phyloP scores from a whole-genome alignment of 2,797 vertebrate species.

The Epinephelus coioides region DNA sequence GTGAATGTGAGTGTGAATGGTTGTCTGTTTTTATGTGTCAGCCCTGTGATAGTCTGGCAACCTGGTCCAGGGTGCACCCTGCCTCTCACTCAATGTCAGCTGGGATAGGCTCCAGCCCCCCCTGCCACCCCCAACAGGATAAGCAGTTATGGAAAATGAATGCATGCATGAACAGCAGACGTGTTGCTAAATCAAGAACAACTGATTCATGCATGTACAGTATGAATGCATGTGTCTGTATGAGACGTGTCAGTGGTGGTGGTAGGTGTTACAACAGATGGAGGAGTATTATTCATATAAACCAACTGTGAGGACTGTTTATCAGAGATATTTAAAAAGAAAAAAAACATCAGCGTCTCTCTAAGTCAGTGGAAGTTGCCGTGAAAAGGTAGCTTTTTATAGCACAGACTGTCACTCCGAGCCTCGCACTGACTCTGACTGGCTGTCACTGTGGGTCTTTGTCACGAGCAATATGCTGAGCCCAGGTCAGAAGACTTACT shows the following conservation, averaged over 20 bases:
- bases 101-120: too few species aligned
- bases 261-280: slow-evolving; percentile 31
- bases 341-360: slow-evolving; percentile 32
- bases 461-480: slow-evolving; percentile 71
- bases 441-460: slow-evolving; percentile 74
- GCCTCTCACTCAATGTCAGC: too few species aligned
- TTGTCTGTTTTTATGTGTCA: too few species aligned
- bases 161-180: background rate
- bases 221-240: slow-evolving; percentile 16
- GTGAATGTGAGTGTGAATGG: too few species aligned
- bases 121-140: too few species aligned
- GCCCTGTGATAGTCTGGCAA: too few species aligned
- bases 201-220: slow-evolving; percentile 5
- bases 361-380: slow-evolving; percentile 61
- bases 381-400: slow-evolving; percentile 75
- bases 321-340: slow-evolving; percentile 25
- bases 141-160: too few species aligned
- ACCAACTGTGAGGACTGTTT: slow-evolving; percentile 31
- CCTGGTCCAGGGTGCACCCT: too few species aligned
- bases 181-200: slow-evolving; percentile 22
- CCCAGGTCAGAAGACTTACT: slow-evolving; percentile 65
- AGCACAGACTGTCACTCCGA: slow-evolving; percentile 68
- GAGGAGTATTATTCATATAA: slow-evolving; percentile 50
- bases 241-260: background rate
- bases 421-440: slow-evolving; percentile 63